These are phyloP conservation scores for Pocillopora grandis DNA, from an alignment of 92 coral and sea anemone species.

Conservation along the genomic window DNA sequence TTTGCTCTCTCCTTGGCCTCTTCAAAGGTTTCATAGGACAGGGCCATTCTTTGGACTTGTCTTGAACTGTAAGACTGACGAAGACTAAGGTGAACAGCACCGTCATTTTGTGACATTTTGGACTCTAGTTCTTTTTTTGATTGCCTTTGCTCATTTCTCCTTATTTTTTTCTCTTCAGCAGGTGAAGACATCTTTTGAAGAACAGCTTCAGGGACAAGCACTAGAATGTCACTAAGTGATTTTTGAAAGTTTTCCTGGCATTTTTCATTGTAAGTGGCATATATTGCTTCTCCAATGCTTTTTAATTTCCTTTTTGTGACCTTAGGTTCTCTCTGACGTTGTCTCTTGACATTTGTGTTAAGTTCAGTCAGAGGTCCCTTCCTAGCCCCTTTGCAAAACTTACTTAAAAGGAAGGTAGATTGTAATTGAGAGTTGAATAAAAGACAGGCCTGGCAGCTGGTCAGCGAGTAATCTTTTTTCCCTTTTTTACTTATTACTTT, in stretches of 20 bases:
- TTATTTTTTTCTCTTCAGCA: conserved; percentile 23
- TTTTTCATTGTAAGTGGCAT: conserved; percentile 35
- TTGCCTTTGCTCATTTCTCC: conserved; percentile 33
- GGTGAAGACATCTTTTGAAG: conserved; percentile 45
- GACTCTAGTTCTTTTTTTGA: conserved; percentile 23
- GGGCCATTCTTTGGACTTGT: conserved; percentile 33
- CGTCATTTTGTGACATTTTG: conserved; percentile 29
- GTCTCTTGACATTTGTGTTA: too few relatives aligned
- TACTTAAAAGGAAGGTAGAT: too few relatives aligned
- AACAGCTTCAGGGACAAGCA: conserved; percentile 55
- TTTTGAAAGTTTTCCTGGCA: conserved; percentile 45
- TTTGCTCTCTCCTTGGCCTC: conserved; percentile 32
- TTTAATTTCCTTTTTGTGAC: conserved; percentile 43
- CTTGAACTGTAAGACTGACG: conserved; percentile 35
- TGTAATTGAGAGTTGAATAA: not conserved
- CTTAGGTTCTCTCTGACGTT: not conserved
- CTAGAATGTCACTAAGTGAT: conserved; percentile 41
- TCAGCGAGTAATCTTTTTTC: conserved; percentile 1
- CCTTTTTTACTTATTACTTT: conserved; percentile 19
- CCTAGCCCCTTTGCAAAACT: too few relatives aligned
- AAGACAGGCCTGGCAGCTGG: conserved; percentile 35
- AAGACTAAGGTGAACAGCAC: conserved; percentile 22
- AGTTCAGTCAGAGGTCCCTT: too few relatives aligned
- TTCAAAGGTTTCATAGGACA: conserved; percentile 43
- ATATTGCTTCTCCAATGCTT: conserved; percentile 25